Conservation (phyloP, 2,888 invertebrate species). For the Ormia ochracea region DNA sequence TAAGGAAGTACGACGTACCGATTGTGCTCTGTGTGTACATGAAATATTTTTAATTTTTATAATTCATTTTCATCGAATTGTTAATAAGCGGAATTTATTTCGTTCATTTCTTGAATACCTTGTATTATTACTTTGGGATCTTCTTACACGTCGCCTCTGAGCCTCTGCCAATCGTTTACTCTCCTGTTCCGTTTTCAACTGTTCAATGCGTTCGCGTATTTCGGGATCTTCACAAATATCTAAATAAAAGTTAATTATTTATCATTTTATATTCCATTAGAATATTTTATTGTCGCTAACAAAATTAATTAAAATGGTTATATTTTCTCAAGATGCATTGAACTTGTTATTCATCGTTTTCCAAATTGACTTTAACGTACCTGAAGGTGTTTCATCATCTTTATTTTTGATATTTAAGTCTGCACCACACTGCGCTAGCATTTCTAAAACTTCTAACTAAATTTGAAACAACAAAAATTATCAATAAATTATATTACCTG, state of each 20-base stretch:
- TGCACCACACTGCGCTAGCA: constrained; percentile 96
- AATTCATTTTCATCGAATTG: too few species aligned
- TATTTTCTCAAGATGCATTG: too few species aligned
- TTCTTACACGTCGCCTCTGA: constrained; percentile 81
- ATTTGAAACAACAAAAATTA: not conserved
- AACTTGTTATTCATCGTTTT: too few species aligned
- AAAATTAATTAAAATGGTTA: too few species aligned
- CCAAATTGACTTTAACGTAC: constrained; percentile 78
- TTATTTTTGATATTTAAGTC: constrained; percentile 97
- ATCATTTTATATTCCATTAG: too few species aligned
- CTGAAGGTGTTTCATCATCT: constrained; percentile 97
- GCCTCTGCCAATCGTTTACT: constrained; percentile 80
- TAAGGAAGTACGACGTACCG: constrained; percentile 93
- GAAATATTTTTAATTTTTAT: not conserved
- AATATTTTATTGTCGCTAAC: too few species aligned
- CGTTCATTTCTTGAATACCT: constrained; percentile 68
- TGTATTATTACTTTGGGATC: constrained; percentile 85
- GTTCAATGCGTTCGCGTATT: constrained; percentile 91
- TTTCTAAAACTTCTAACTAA: constrained; percentile 94
- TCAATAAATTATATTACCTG: not conserved
- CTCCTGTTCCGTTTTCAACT: constrained; percentile 93
- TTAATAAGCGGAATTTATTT: too few species aligned
- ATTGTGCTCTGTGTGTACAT: constrained; percentile 84
- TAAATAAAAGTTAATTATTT: constrained; percentile 71
- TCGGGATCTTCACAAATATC: constrained; percentile 98